Percentiles rank a stretch among this genome's conserved stretches.
phyloP scores from a whole-genome alignment of 2,113 vertebrate species.

The Ochotona princeps region DNA sequence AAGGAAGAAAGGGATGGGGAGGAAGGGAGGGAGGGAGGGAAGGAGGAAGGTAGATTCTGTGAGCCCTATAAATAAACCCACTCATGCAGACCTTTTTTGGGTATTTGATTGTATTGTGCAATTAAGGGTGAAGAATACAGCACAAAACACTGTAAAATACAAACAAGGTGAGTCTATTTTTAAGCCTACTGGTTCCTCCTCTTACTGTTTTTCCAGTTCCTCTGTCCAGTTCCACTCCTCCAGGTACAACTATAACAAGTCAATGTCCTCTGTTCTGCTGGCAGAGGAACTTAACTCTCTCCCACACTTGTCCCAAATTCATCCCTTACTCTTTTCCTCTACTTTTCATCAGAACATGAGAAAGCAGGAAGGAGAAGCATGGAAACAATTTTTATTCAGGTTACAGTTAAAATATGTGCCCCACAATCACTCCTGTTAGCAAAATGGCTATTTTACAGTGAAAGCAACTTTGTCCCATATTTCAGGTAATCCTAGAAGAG shows the following conservation, averaged over 20 bases:
- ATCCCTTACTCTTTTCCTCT: not conserved
- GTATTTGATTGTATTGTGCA: constrained; percentile 36
- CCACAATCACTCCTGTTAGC: not conserved
- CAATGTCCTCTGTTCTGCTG: not conserved
- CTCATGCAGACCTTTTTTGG: not conserved
- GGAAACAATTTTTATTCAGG: not conserved
- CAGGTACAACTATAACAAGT: not conserved
- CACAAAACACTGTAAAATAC: constrained; percentile 18
- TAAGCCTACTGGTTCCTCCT: not conserved
- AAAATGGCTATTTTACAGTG: not conserved
- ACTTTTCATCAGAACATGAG: not conserved
- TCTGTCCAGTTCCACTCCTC: not conserved
- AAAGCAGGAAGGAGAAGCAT: not conserved
- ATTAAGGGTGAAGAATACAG: not conserved
- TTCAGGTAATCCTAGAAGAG: not conserved
- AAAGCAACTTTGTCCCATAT: not conserved
- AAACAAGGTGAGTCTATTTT: constrained; percentile 3
- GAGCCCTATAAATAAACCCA: constrained; percentile 42
- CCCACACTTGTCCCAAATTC: not conserved
- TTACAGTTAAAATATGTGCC: not conserved
- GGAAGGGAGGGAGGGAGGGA: too few relatives aligned
- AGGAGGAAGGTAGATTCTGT: not conserved
- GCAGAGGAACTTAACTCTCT: not conserved
- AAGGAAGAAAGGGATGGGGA: not conserved
- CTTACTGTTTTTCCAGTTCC: constrained; percentile 1